Evolutionary conservation across 1,140 invertebrate genomes (phyloP), one percentile per base, ranked within the genome.

Genomic region (Philotrypesis tridentata): DNA sequence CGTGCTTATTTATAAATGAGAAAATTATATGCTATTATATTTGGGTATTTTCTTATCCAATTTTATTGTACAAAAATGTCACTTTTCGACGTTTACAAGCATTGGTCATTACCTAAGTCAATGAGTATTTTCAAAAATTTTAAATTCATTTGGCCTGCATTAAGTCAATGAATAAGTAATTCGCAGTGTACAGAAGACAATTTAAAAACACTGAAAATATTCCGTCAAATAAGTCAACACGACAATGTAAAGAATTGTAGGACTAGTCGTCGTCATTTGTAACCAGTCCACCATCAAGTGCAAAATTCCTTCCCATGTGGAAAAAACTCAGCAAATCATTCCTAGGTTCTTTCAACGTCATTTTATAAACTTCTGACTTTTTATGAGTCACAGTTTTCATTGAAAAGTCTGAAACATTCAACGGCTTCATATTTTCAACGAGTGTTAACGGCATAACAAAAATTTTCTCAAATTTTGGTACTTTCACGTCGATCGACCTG

Each of bases 291-390:
- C 78, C 84, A 81, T 88, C 87, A 5, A 74, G 40, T 12, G 74
- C 74, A 68, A 88, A 88, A 76, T 87, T 83, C 75, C 87, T 82
- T 17, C 85, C 87, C 14, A 80, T 86, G 71, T 88, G 82, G 6
- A 83, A 82, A 73, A 88, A 88, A 4, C 86, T 87, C 60, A 86
- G 70, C 11, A 88, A 37, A 70, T 83, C 82, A 25, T 74, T 83
- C 31, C 60, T 82, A 12, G 81, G 61, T 4, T 73, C 80, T 11
- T 12, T 85, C 33, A 86, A 71, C 21, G 31, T 80, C 48, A 83
- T 79, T n/a, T 43, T 17, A 14, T 73, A 60, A 48, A 2, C 63
- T 14, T 23, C 4, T 23, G 5, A 9, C 6, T 60, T 48, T 0
- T 48, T 40, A 7, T 21, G 2, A 60, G 63, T 40, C 3, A 55